Conservation (phyloP, 1,140 invertebrate species). For the Macrotrachela quadricornifera region DNA sequence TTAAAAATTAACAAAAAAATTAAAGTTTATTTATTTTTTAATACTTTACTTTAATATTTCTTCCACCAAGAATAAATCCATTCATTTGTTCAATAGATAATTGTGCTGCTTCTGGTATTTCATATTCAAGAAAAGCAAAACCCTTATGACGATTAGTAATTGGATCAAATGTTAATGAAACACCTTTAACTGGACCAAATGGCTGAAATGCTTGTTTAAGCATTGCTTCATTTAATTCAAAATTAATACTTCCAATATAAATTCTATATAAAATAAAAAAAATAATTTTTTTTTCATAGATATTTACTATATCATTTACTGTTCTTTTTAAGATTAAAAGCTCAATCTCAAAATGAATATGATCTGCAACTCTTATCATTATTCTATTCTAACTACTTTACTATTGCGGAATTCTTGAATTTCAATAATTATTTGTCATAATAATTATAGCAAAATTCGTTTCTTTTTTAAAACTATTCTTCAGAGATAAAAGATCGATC, state of each 20-base stretch:
- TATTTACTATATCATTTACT: no score
- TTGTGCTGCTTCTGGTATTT: conserved; percentile 95
- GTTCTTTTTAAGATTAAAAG: no score
- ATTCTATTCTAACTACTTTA: no score
- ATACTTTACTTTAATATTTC: conserved; percentile 51
- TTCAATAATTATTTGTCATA: no score
- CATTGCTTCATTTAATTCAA: conserved; percentile 95
- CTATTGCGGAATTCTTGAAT: no score
- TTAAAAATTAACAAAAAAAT: no score
- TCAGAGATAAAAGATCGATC: no score
- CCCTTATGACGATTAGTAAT: conserved; percentile 98
- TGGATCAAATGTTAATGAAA: conserved; percentile 98
- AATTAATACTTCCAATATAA: conserved; percentile 96
- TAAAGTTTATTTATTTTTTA: no score
- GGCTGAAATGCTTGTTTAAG: conserved; percentile 89
- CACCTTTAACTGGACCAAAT: conserved; percentile 95
- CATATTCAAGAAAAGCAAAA: conserved; percentile 98
- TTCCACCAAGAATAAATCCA: conserved; percentile 86
- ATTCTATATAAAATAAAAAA: conserved; percentile 44
- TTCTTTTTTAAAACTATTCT: no score
- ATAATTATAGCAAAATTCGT: no score
- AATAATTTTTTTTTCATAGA: no score
- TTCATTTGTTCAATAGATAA: conserved; percentile 97
- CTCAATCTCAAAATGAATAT: no score
- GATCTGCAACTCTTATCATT: not conserved